These are phyloP conservation scores for Taxidea taxus DNA, from an alignment of 2,113 vertebrate species.

Conservation along the genomic window DNA sequence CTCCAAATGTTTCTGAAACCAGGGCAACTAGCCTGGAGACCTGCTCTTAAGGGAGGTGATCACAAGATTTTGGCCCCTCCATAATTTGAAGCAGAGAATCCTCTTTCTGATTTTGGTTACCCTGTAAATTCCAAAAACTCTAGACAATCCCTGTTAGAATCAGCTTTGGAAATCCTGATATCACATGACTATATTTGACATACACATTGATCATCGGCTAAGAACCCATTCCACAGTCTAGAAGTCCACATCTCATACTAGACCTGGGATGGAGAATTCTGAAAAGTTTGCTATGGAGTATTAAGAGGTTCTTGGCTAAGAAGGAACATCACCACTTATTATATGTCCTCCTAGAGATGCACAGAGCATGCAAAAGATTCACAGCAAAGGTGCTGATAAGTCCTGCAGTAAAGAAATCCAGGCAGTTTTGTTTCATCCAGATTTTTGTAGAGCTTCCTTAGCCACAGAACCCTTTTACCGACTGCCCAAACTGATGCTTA, in stretches of 20 bases:
- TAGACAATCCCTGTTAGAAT: neutral
- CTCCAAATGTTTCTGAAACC: neutral
- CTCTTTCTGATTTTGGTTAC: neutral
- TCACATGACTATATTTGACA: neutral
- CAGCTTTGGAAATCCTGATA: neutral
- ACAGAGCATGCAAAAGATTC: neutral
- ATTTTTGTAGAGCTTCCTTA: neutral
- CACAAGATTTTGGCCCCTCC: neutral
- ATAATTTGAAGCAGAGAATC: neutral
- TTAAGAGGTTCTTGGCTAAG: neutral
- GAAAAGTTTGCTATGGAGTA: neutral
- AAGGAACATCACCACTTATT: neutral
- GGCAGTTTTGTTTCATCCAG: neutral
- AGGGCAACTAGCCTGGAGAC: neutral
- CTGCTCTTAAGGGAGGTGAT: neutral
- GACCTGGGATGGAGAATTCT: neutral
- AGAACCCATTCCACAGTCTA: neutral
- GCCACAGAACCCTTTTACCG: neutral
- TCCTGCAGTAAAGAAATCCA: neutral
- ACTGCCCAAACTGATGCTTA: neutral
- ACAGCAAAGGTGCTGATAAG: neutral
- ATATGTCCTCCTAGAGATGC: neutral
- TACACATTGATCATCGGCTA: no score
- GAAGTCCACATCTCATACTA: neutral
- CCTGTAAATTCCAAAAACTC: neutral